phyloP scores from a whole-genome alignment of 92 coral and sea anemone genomes.

The Blastomussa wellsi region DNA sequence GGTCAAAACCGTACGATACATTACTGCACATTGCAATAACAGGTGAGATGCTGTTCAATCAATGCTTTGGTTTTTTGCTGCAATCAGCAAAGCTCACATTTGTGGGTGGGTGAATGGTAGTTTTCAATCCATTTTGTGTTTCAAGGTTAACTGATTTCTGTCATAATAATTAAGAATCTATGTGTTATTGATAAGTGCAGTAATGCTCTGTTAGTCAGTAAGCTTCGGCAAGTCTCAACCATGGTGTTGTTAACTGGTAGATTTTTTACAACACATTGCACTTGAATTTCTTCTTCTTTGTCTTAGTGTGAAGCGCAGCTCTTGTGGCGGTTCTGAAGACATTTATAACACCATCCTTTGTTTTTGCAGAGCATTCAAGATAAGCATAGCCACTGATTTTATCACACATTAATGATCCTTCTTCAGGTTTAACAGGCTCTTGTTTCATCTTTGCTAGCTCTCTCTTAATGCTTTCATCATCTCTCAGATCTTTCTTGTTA shows the following conservation, averaged over 20 bases:
- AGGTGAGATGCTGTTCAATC: no score
- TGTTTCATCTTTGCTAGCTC: slow-evolving; percentile 94
- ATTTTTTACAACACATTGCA: background rate
- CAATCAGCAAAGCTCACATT: no score
- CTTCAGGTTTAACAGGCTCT: slow-evolving; percentile 82
- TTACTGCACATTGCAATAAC: no score
- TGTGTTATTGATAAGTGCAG: no score
- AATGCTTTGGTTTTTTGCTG: no score
- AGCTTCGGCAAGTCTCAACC: background rate
- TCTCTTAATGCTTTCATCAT: slow-evolving; percentile 85
- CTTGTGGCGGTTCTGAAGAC: slow-evolving; percentile 84
- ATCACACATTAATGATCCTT: slow-evolving; percentile 70
- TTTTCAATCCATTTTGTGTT: no score
- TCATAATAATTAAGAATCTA: no score
- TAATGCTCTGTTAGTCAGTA: background rate
- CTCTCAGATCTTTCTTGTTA: slow-evolving; percentile 91
- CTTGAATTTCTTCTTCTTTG: slow-evolving; percentile 63
- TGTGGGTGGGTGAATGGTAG: no score
- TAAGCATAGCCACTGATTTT: slow-evolving; percentile 78
- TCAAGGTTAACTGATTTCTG: no score
- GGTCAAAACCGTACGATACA: no score
- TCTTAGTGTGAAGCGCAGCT: slow-evolving; percentile 77
- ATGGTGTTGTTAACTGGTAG: background rate
- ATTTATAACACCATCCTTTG: slow-evolving; percentile 88
- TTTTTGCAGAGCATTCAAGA: slow-evolving; percentile 93